These are phyloP conservation scores for Lissocephala sabroskyi DNA, from an alignment of 2,888 invertebrate species.

Conservation along the genomic window DNA sequence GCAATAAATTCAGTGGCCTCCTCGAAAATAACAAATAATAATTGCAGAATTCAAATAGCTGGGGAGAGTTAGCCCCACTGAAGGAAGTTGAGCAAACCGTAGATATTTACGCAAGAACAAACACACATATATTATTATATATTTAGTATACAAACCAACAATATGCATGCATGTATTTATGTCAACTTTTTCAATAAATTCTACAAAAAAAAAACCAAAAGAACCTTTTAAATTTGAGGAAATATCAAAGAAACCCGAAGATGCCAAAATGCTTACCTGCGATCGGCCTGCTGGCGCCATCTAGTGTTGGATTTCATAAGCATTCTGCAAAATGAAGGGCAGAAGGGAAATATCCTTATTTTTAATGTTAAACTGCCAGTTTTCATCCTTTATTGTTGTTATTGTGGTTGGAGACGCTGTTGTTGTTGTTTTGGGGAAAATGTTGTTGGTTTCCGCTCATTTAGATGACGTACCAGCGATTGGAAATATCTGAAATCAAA, in stretches of 20 bases:
- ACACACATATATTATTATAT: conserved; percentile 67
- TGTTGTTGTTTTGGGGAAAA: not conserved
- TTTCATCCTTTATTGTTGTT: no score
- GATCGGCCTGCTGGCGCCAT: no score
- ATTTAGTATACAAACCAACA: conserved; percentile 68
- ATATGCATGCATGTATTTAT: conserved; percentile 71
- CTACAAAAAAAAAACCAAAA: conserved; percentile 41
- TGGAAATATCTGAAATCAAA: no score
- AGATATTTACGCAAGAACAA: conserved; percentile 58
- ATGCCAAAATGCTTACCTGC: no score
- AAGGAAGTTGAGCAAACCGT: conserved; percentile 32
- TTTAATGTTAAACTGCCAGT: no score
- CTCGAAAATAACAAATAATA: conserved; percentile 4
- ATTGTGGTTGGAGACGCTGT: not conserved
- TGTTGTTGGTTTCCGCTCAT: no score
- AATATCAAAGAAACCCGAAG: no score
- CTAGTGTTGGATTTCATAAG: no score
- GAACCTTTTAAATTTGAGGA: conserved; percentile 5
- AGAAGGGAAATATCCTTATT: no score
- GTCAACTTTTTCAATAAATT: conserved; percentile 71
- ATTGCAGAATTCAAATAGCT: conserved; percentile 9
- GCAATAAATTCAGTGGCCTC: conserved; percentile 29
- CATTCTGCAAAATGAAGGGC: no score
- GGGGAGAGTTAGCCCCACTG: not conserved
- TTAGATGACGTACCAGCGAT: no score